Evolutionary conservation across 2,888 invertebrate species (phyloP).

Genomic region (Drosophila koepferae): DNA sequence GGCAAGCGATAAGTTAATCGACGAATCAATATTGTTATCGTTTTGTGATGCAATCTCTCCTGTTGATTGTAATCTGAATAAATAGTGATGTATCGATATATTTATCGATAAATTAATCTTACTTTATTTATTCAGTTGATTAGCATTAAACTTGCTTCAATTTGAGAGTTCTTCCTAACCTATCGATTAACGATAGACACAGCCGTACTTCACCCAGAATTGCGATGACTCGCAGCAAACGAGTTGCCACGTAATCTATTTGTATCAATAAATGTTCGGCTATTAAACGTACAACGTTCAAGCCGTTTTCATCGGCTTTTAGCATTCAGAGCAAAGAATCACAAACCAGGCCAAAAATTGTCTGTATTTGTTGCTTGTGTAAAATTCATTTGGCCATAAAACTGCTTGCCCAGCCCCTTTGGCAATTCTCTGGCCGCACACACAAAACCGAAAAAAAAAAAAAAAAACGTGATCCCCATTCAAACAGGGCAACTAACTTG

Average conservation of each 20-base stretch:
- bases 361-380: constrained; percentile 55
- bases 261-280: constrained; percentile 20
- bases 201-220: background rate
- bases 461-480: constrained; percentile 57
- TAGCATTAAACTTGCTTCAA: background rate
- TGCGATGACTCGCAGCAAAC: background rate
- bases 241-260: constrained; percentile 8
- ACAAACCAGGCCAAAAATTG: constrained; percentile 72
- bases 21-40: background rate
- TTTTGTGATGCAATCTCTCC: background rate
- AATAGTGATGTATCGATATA: background rate
- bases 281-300: constrained; percentile 11
- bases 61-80: background rate
- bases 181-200: background rate
- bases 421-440: constrained; percentile 10
- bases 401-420: constrained; percentile 40
- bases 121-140: background rate
- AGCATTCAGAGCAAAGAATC: constrained; percentile 60
- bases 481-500: constrained; percentile 79
- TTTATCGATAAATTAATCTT: background rate
- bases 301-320: background rate
- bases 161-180: too few species aligned
- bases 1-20: background rate
- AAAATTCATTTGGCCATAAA: constrained; percentile 79
- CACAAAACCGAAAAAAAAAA: constrained; percentile 19